Conservation (phyloP, 2,113 vertebrate genomes). For the Pterocles orientalis region DNA sequence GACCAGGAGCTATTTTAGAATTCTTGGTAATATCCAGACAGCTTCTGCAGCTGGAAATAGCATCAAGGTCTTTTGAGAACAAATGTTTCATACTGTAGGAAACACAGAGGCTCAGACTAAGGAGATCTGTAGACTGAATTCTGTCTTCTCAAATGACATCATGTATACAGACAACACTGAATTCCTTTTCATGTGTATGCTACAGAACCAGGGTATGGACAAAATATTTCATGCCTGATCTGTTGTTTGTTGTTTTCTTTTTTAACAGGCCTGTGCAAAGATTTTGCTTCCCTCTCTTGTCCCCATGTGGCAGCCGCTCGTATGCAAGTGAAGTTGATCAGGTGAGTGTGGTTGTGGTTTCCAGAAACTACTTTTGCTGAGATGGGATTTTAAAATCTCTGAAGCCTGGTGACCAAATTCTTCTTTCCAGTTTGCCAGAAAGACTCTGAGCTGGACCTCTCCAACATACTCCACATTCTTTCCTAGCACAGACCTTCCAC, state of each 20-base stretch:
- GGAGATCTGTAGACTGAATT: background rate
- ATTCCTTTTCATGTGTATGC: background rate
- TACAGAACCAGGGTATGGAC: background rate
- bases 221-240: background rate
- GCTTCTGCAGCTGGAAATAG: constrained; percentile 20
- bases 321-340: constrained; percentile 64
- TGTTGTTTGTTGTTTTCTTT: background rate
- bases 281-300: constrained; percentile 8
- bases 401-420: background rate
- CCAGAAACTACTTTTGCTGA: background rate
- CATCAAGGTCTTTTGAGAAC: background rate
- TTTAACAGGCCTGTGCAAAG: constrained; percentile 49
- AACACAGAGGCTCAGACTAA: background rate
- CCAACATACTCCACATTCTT: background rate
- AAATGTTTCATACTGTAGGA: background rate
- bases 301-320: background rate
- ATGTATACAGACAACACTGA: background rate
- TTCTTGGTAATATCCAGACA: background rate
- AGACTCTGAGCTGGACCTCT: background rate
- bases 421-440: background rate
- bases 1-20: background rate
- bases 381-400: background rate
- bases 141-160: background rate
- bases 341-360: constrained; percentile 65
- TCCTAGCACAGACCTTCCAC: constrained; percentile 7